phyloP scores from a whole-genome alignment of 2,113 vertebrate species.

The Lophius piscatorius region DNA sequence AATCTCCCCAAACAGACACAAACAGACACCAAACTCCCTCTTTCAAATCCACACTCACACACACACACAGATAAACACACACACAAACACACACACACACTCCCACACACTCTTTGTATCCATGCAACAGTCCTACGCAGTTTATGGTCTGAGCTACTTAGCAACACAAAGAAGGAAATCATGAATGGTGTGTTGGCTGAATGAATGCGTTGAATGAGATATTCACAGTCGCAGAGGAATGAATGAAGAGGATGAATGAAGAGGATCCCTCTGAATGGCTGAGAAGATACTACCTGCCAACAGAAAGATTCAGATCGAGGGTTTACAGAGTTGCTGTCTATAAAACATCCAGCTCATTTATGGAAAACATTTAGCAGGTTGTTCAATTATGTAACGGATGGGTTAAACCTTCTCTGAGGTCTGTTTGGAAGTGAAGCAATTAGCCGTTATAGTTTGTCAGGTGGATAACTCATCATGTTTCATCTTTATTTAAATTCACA shows the following conservation, averaged over 20 bases:
- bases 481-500: too few relatives aligned
- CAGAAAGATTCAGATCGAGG: constrained; percentile 14
- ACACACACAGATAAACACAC: constrained; percentile 13
- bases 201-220: constrained; percentile 61
- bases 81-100: too few relatives aligned
- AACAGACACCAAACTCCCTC: not conserved
- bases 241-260: constrained; percentile 60
- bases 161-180: constrained; percentile 56
- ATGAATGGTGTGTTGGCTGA: constrained; percentile 59
- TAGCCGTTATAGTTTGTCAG: too few relatives aligned
- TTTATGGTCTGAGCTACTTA: constrained; percentile 56
- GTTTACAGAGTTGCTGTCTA: constrained; percentile 13
- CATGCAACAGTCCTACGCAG: constrained; percentile 57
- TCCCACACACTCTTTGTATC: constrained; percentile 56
- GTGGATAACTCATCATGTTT: too few relatives aligned
- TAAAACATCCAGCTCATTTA: not conserved
- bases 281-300: constrained; percentile 25
- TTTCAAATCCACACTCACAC: constrained; percentile 12
- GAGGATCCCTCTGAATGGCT: constrained; percentile 58
- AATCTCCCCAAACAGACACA: not conserved
- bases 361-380: not conserved
- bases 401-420: too few relatives aligned
- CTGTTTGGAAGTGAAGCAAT: too few relatives aligned
- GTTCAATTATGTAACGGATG: too few relatives aligned
- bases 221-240: constrained; percentile 46